Evolutionary conservation across 2,888 invertebrate genomes (phyloP), one percentile per base, ranked within the genome.

Genomic region (Augochlorella aurata): DNA sequence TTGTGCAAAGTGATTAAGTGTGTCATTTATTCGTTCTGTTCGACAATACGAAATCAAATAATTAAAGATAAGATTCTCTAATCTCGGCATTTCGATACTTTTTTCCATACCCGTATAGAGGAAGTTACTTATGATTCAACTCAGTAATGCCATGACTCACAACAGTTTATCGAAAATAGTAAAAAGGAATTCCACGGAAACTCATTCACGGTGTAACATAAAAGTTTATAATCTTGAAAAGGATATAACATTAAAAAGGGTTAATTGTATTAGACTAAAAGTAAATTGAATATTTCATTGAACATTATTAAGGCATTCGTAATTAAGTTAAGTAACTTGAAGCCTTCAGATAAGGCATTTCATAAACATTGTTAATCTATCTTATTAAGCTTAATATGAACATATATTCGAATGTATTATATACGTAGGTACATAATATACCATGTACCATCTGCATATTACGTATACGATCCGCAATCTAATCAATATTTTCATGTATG

Each of bases 381-480:
- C 58, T 24, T 16, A 24, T 58, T 58, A 21, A 58, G 29, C 58
- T 58, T 24, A 21, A 8, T 8, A 58, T 24, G 29, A 16, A 7
- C 24, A 8, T 8, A 58, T 24, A 24, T 24, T 16, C 24, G 24
- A 58, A 58, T 16, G 21, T 29, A 21, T 58, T 58, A 29, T 16
- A 58, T 16, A n/a, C 5, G 8, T 24, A 24, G 14, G 2, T 58
- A 24, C 14, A 16, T 21, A 16, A 38, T 24, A 50, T 50, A 24
- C 58, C 10, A 58, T 58, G 24, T 58, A 58, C 24, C 24, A 58
- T 16, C 58, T 58, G 14, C 58, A 58, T 29, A 58, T 58, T 29
- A 58, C 58, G 24, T 58, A 58, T 58, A 58, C 24, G 58, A 58
- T 58, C 58, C 58, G 58, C 58, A 58, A 16, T 24, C 58, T 58